A percentile compares a stretch with the other conserved stretches of the same genome.
These are phyloP conservation scores for Leptopilina boulardi DNA, from an alignment of 1,140 invertebrate species.

Conservation along the genomic window DNA sequence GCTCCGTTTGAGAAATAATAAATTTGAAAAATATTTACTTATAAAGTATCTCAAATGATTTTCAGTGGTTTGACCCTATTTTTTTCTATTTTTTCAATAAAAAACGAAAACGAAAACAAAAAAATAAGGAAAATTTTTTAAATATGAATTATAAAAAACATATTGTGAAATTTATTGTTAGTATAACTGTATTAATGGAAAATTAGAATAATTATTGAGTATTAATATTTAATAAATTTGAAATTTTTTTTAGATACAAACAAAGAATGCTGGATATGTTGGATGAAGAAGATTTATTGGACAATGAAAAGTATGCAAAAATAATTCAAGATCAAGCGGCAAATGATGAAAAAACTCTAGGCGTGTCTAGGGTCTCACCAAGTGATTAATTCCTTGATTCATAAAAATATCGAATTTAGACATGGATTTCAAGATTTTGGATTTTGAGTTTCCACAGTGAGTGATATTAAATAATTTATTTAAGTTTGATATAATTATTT, in stretches of 20 bases:
- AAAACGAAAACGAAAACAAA: no score
- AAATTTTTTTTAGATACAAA: constrained; percentile 76
- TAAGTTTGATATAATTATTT: background rate
- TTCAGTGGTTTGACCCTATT: no score
- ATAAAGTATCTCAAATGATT: no score
- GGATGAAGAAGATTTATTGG: constrained; percentile 78
- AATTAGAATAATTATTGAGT: no score
- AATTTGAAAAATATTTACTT: no score
- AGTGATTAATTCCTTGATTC: constrained; percentile 44
- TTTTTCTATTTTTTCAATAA: no score
- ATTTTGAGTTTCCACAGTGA: background rate
- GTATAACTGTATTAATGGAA: no score
- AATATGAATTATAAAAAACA: no score
- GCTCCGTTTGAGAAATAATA: no score
- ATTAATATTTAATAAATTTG: constrained; percentile 27
- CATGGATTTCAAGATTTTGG: background rate
- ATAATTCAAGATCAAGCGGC: constrained; percentile 72
- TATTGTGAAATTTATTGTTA: no score
- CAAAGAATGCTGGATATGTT: constrained; percentile 79
- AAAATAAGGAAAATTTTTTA: no score
- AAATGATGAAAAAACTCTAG: constrained; percentile 70
- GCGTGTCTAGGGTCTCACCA: constrained; percentile 67
- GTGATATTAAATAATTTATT: background rate
- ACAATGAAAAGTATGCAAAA: constrained; percentile 73
- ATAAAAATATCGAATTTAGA: background rate